Conservation (phyloP, 2,113 vertebrate species). For the Amphiprion ocellaris region DNA sequence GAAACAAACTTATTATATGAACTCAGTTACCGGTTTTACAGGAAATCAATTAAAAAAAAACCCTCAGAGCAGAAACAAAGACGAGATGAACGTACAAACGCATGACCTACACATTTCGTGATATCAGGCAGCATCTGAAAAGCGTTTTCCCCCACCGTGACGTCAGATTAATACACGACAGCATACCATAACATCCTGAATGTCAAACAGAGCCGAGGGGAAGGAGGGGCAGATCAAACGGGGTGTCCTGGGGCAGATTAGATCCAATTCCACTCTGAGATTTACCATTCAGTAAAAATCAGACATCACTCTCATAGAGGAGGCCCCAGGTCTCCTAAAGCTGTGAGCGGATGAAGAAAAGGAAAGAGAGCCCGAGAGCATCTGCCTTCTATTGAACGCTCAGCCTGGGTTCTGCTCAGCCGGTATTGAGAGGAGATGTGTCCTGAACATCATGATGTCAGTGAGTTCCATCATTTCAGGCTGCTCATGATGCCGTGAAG, state of each 20-base stretch:
- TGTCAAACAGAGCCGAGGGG: constrained; percentile 42
- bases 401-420: constrained; percentile 79
- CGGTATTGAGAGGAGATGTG: constrained; percentile 72
- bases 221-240: constrained; percentile 80
- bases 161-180: constrained; percentile 75
- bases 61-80: constrained; percentile 27
- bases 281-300: constrained; percentile 76
- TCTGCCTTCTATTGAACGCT: constrained; percentile 82
- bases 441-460: constrained; percentile 71
- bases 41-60: constrained; percentile 44
- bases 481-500: constrained; percentile 62
- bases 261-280: constrained; percentile 83
- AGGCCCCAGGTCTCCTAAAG: constrained; percentile 73
- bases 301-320: constrained; percentile 60
- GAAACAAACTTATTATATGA: constrained; percentile 57
- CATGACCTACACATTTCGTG: constrained; percentile 48
- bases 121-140: constrained; percentile 76
- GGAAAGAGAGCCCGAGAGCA: constrained; percentile 60
- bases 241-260: constrained; percentile 76
- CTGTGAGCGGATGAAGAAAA: constrained; percentile 45
- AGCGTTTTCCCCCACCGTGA: constrained; percentile 70
- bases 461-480: constrained; percentile 80
- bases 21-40: constrained; percentile 59
- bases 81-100: constrained; percentile 53
- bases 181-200: constrained; percentile 77